Base-by-base conservation (phyloP, 2,113 vertebrate genomes). In the Gobio gobio region DNA sequence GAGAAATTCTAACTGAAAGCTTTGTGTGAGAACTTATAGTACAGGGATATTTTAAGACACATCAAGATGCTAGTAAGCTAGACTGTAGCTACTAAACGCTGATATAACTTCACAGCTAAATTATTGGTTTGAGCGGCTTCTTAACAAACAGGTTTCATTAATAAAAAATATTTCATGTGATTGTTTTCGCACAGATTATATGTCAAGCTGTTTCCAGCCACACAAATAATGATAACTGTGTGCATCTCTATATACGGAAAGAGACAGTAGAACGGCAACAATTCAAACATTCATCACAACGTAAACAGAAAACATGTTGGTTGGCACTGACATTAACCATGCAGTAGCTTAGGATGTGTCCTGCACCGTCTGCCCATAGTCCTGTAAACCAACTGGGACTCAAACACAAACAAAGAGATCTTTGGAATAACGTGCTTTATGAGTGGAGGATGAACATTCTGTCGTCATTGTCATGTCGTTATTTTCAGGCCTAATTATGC, bases 291-390 rank as follows among this genome's bases (percentile, higher is more conserved):
- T 78, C 13, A 75, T 63, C 80, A 77, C 33, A 89, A 84, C 49
- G 78, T 92, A 90, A 91, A 93, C 87, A 89, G 10, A 9, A 47
- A 78, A 29, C 80, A 51, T 43, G 83, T 87, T 76, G n/a, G 84
- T 47, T 66, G 87, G 45, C 54, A 64, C 79, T 83, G 79, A 90
- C 61, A 85, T 84, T 88, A 86, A 87, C 54, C 86, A 86, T 26
- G n/a, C 59, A 45, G 70, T 47, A 40, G 10, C 22, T n/a, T 45
- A 73, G 66, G 20, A 72, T 87, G 18, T 51, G 54, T 79, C 20
- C 68, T 5, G 16, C 24, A 45, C 45, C 47, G 76, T 76, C 26
- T n/a, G 43, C 40, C 70, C 3, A 12, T 47, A 12, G 1, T 33
- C 40, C 22, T 74, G 7, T 59, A 64, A 26, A 56, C 24, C n/a